Evolutionary conservation across 1,140 invertebrate genomes (phyloP), one percentile per base, ranked within the genome.

Genomic region (Phymorhynchus buccinoides): DNA sequence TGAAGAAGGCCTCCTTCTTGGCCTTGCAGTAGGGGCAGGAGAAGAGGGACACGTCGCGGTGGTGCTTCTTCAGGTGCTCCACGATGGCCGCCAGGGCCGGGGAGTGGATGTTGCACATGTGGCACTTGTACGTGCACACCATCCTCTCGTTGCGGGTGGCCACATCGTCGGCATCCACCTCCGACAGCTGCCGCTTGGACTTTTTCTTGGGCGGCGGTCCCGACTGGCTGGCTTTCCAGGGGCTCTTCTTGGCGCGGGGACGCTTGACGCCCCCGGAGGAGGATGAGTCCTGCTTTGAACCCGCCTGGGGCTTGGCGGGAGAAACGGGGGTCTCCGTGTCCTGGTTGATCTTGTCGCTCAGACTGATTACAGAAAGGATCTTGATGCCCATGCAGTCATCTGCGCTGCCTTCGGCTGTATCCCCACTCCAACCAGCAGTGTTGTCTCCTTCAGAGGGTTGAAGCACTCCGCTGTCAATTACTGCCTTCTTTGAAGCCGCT

Each of bases 31-130:
- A 92, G 16, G 91, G 91, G 44, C 91, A 92, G 42, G 89, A 79
- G 78, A 92, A 92, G 39, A 91, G 82, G 62, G 86, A 80, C 56
- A 92, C 90, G 32, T 90, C 88, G 83, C 84, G 89, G 83, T 92
- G 91, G 12, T 87, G 83, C 27, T 87, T 84, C 39, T 90, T 85
- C 84, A 92, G 86, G 86, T 92, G 91, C 41, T 90, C 89, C 32
- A 92, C 90, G 85, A 92, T 90, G 41, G 88, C 85, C 1, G 90
- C 87, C 16, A 92, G 80, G n/a, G 89, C 83, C 1, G 91, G 91
- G 37, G 91, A 90, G 88, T 92, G 91, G 9, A 92, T 89, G 84
- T 88, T 90, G 87, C 91, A 92, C 71, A 88, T 89, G 86, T 89
- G 88, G 88, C 91, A 92, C 80, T 92, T 92, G 75, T 91, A 92